Conservation (phyloP, 2,113 vertebrate species). For the Rostratula benghalensis region DNA sequence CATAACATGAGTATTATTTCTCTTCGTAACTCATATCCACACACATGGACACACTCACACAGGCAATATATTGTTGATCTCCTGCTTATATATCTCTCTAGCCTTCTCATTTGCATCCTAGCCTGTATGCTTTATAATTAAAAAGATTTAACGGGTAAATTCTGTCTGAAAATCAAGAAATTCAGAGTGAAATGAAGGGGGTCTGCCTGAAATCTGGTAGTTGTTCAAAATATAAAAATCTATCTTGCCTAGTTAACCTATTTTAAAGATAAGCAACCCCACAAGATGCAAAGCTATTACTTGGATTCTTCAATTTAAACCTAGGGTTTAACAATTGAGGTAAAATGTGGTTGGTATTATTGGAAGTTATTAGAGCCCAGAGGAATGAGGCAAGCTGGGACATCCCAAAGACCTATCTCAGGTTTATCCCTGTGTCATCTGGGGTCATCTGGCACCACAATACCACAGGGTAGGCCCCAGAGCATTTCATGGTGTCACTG, state of each 20-base stretch:
- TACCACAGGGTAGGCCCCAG: accelerated
- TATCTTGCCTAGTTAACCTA: not conserved
- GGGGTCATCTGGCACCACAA: not conserved
- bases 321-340: not conserved
- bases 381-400: not conserved
- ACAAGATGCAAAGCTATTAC: not conserved
- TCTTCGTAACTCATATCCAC: not conserved
- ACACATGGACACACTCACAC: not conserved
- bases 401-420: not conserved
- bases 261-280: not conserved
- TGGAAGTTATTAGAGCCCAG: not conserved
- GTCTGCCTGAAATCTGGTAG: not conserved
- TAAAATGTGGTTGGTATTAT: not conserved
- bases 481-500: too few species aligned
- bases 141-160: not conserved
- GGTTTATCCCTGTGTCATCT: not conserved
- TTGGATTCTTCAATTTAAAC: not conserved
- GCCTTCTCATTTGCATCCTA: not conserved
- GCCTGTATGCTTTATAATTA: not conserved
- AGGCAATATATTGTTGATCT: not conserved
- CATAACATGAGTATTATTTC: not conserved
- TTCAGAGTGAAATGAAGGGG: not conserved
- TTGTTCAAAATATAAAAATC: not conserved
- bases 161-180: not conserved
- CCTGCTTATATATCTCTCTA: not conserved